phyloP scores from a whole-genome alignment of 2,888 invertebrate species.

The Microplitis deprimator region DNA sequence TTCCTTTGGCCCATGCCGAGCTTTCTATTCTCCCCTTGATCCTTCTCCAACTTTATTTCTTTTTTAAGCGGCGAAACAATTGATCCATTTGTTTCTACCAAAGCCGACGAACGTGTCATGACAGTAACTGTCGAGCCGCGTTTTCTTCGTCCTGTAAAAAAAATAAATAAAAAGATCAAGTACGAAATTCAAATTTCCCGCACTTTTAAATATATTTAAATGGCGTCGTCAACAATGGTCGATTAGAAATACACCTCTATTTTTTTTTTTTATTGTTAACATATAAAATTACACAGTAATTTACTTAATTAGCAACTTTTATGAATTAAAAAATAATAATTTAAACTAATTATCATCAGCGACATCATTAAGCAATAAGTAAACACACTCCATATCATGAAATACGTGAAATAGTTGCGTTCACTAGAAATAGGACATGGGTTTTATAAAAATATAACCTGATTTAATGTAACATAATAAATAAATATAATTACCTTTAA shows the following conservation, averaged over 20 bases:
- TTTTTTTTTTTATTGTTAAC: slow-evolving; percentile 24
- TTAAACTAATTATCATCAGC: neutral
- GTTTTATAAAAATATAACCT: slow-evolving; percentile 57
- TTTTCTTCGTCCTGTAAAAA: slow-evolving; percentile 49
- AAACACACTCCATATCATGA: neutral
- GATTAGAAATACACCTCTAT: neutral
- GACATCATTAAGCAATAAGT: neutral
- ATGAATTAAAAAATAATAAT: slow-evolving; percentile 2
- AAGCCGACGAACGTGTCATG: slow-evolving; percentile 37
- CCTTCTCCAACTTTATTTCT: slow-evolving; percentile 44
- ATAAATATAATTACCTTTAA: slow-evolving; percentile 49
- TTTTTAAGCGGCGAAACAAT: slow-evolving; percentile 47
- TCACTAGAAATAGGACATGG: slow-evolving; percentile 19
- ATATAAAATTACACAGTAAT: neutral
- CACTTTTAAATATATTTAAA: slow-evolving; percentile 12
- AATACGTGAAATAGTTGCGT: neutral
- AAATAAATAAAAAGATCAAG: neutral
- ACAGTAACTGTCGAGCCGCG: slow-evolving; percentile 42
- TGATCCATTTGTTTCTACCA: slow-evolving; percentile 33
- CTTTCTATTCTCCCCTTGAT: slow-evolving; percentile 10
- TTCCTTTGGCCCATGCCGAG: slow-evolving; percentile 8
- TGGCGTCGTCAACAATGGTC: slow-evolving; percentile 21
- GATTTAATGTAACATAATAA: slow-evolving; percentile 44
- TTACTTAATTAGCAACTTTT: slow-evolving; percentile 4
- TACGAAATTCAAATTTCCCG: slow-evolving; percentile 33